These are phyloP conservation scores for Oreochromis mossambicus DNA, from an alignment of 2,797 vertebrate species.

Conservation along the genomic window DNA sequence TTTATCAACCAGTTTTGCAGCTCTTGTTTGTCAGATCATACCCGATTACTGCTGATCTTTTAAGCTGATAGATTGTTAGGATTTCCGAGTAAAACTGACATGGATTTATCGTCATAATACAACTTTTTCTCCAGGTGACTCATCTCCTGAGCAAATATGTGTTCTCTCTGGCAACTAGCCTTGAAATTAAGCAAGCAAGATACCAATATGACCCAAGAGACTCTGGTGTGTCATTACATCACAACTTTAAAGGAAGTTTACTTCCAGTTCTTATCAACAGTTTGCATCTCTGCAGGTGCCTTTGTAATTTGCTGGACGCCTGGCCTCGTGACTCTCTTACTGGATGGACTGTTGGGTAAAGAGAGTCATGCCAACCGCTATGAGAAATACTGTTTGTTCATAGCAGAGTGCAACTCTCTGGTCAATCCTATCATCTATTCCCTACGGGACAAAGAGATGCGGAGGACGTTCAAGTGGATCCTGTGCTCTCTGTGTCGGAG, in stretches of 20 bases:
- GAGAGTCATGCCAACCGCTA: constrained; percentile 76
- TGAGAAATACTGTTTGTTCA: constrained; percentile 89
- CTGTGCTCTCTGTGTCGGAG: constrained; percentile 76
- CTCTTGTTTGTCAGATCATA: not conserved
- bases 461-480: constrained; percentile 83
- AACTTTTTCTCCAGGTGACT: not conserved
- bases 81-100: not conserved
- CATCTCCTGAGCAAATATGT: not conserved
- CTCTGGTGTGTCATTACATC: not conserved
- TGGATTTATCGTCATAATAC: not conserved
- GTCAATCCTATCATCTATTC: constrained; percentile 91
- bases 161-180: not conserved
- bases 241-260: not conserved
- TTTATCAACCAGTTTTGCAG: constrained; percentile 28
- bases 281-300: constrained; percentile 73
- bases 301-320: constrained; percentile 98
- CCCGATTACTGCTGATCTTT: no score
- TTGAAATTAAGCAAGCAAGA: not conserved
- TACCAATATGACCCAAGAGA: not conserved
- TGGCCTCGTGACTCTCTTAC: constrained; percentile 83
- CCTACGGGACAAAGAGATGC: constrained; percentile 87
- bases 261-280: not conserved
- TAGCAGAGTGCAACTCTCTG: constrained; percentile 90
- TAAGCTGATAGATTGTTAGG: no score
- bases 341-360: constrained; percentile 83